phyloP scores from a whole-genome alignment of 2,888 invertebrate genomes.

The Scaptomyza polygonia region DNA sequence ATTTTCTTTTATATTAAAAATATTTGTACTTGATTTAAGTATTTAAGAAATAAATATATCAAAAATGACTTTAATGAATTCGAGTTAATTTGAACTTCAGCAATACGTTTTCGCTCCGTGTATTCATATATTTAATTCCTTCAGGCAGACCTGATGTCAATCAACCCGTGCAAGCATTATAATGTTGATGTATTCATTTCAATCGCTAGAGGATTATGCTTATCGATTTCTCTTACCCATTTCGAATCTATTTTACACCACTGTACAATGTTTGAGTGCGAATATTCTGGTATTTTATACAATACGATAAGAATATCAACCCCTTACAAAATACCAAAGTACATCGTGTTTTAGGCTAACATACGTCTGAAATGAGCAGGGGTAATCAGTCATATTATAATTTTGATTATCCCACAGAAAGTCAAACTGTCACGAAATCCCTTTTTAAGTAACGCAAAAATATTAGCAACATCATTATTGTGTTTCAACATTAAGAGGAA shows the following conservation, averaged over 20 bases:
- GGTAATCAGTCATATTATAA: slow-evolving; percentile 84
- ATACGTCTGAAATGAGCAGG: slow-evolving; percentile 46
- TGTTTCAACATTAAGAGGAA: slow-evolving; percentile 18
- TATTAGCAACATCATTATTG: slow-evolving; percentile 59
- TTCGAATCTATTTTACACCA: slow-evolving; percentile 4
- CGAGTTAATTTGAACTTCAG: too few relatives aligned
- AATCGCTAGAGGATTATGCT: slow-evolving; percentile 1
- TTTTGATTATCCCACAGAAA: slow-evolving; percentile 84
- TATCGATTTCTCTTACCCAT: slow-evolving; percentile 7
- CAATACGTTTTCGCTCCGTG: background rate
- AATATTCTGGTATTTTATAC: slow-evolving; percentile 6
- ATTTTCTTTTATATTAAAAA: too few relatives aligned
- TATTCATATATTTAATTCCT: background rate
- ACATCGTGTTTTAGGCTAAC: slow-evolving; percentile 41
- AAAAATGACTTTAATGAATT: too few relatives aligned
- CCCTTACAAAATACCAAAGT: slow-evolving; percentile 32
- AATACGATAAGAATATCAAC: slow-evolving; percentile 41
- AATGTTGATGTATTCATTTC: background rate
- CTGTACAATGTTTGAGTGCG: slow-evolving; percentile 15
- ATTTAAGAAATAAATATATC: too few relatives aligned
- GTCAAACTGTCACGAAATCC: slow-evolving; percentile 83
- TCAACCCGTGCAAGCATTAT: background rate
- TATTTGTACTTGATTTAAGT: too few relatives aligned
- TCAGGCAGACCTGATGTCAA: background rate
- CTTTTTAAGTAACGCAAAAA: slow-evolving; percentile 54